Conservation (phyloP, 2,113 vertebrate species). For the Lampris megalopsis region DNA sequence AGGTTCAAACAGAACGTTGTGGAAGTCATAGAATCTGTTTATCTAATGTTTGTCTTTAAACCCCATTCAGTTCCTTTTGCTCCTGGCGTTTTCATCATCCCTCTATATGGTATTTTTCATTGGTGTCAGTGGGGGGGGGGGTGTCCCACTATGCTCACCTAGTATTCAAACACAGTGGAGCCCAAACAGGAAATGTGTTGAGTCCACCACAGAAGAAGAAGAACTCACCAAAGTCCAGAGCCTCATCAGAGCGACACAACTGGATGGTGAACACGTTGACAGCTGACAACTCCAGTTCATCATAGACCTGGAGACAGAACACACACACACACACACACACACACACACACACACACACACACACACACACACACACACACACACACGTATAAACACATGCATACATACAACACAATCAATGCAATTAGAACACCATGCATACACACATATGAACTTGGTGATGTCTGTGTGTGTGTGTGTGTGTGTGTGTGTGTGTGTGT, state of each 20-base stretch:
- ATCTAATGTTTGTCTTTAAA: no score
- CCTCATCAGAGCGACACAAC: conserved; percentile 80
- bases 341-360: background rate
- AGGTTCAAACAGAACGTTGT: no score
- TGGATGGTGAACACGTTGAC: conserved; percentile 80
- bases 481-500: background rate
- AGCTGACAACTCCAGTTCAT: conserved; percentile 87
- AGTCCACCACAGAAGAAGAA: background rate
- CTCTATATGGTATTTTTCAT: no score
- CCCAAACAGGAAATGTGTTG: background rate
- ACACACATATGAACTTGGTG: no score
- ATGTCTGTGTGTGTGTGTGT: background rate
- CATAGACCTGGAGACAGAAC: conserved; percentile 78
- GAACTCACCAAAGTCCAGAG: conserved; percentile 86
- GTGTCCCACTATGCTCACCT: no score
- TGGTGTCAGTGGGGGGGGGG: no score
- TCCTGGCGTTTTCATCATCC: no score
- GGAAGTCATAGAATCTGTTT: no score
- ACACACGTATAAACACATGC: background rate
- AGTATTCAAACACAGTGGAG: no score
- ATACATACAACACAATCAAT: background rate
- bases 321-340: conserved; percentile 2
- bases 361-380: background rate
- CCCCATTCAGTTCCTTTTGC: no score
- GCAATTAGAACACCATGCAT: no score